Conservation (phyloP, 2,888 invertebrate species). For the Drosophila monieri region DNA sequence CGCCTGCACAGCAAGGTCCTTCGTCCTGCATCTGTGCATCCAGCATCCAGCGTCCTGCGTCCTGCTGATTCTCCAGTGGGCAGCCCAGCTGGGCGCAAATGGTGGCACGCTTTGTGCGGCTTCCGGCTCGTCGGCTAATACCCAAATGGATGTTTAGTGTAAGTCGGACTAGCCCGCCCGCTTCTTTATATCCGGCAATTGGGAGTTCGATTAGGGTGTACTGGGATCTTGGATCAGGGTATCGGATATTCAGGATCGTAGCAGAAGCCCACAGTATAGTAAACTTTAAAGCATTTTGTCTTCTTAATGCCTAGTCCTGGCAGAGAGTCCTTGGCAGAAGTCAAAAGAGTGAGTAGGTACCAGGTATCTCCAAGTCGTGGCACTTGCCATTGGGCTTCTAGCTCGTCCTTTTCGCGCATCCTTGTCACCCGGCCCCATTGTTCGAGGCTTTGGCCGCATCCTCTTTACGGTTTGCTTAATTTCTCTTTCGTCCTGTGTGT, state of each 20-base stretch:
- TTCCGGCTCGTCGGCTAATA: conserved; percentile 74
- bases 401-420: conserved; percentile 49
- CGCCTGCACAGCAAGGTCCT: conserved; percentile 28
- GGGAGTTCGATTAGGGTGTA: background rate
- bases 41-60: conserved; percentile 18
- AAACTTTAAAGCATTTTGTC: background rate
- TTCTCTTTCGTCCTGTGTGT: conserved; percentile 26
- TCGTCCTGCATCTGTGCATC: conserved; percentile 5
- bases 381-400: conserved; percentile 7
- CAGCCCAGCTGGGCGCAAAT: conserved; percentile 70
- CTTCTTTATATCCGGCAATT: conserved; percentile 7
- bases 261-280: background rate
- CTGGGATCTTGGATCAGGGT: background rate
- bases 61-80: conserved; percentile 38
- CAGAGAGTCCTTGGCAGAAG: too few species aligned
- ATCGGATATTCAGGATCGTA: background rate
- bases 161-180: conserved; percentile 55
- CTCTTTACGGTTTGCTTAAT: conserved; percentile 31
- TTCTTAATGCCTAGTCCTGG: background rate
- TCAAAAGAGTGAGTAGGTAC: background rate
- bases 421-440: conserved; percentile 30
- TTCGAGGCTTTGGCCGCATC: conserved; percentile 29
- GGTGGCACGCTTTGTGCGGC: conserved; percentile 74
- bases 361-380: conserved; percentile 6
- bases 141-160: conserved; percentile 80